Evolutionary conservation across 2,113 vertebrate species (phyloP).

Genomic region (Typhlomys cinereus): DNA sequence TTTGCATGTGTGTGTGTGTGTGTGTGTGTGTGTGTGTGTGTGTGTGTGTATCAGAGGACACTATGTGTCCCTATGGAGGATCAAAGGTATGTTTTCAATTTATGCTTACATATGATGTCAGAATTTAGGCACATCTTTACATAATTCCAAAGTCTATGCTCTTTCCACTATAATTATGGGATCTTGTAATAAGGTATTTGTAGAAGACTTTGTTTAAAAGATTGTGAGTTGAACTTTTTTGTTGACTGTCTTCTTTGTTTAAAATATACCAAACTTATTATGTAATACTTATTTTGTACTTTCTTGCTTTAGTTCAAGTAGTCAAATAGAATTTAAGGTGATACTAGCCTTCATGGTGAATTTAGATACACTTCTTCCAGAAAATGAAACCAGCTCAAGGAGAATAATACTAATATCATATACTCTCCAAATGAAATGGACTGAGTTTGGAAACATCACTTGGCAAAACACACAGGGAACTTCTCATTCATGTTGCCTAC

Average conservation of each 20-base stretch:
- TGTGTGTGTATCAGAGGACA: too few relatives aligned
- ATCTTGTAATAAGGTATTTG: not conserved
- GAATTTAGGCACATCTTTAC: not conserved
- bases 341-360: not conserved
- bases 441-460: not conserved
- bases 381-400: not conserved
- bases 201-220: not conserved
- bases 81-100: too few relatives aligned
- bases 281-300: not conserved
- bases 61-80: too few relatives aligned
- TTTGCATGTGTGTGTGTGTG: too few relatives aligned
- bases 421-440: not conserved
- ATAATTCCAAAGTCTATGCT: slow-evolving; percentile 5
- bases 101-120: not conserved
- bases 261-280: not conserved
- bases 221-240: not conserved
- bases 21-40: too few relatives aligned
- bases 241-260: not conserved
- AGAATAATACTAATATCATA: not conserved
- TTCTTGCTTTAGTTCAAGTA: not conserved
- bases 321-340: not conserved
- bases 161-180: not conserved
- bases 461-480: not conserved
- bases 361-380: slow-evolving; percentile 1
- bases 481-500: not conserved